These are phyloP conservation scores for Garrulus glandarius DNA, from an alignment of 2,797 vertebrate genomes.

Conservation along the genomic window DNA sequence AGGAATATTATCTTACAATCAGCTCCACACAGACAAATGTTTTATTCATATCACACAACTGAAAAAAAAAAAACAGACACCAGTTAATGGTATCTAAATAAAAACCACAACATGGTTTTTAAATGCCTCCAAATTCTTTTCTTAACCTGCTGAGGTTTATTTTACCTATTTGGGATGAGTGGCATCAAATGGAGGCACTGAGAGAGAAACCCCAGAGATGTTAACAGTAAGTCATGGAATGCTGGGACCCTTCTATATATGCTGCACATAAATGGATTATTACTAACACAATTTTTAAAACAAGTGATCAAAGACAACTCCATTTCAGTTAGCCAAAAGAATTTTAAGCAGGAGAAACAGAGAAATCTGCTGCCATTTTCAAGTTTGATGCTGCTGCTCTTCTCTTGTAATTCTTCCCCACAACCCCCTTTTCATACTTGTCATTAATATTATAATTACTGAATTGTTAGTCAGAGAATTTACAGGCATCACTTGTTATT, in stretches of 20 bases:
- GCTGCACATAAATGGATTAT: conserved; percentile 16
- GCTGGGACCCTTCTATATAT: background rate
- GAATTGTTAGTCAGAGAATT: conserved; percentile 40
- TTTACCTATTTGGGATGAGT: background rate
- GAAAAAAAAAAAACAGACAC: background rate
- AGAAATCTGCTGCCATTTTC: conserved; percentile 20
- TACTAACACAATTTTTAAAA: background rate
- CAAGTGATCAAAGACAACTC: background rate
- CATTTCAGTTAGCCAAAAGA: conserved; percentile 30
- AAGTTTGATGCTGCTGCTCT: background rate
- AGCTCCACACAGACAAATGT: background rate
- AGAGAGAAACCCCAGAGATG: background rate
- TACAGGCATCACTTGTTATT: conserved; percentile 18
- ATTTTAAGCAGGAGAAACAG: background rate
- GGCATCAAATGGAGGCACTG: background rate
- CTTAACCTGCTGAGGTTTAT: background rate
- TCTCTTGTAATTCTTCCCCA: background rate
- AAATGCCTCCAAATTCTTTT: background rate
- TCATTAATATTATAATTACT: conserved; percentile 21
- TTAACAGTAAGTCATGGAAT: background rate
- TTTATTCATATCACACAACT: background rate
- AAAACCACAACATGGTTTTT: background rate
- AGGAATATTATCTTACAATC: background rate
- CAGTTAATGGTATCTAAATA: background rate
- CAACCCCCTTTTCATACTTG: background rate